Evolutionary conservation across 1,140 invertebrate species (phyloP).

Genomic region (Drosophila micromelanica): DNA sequence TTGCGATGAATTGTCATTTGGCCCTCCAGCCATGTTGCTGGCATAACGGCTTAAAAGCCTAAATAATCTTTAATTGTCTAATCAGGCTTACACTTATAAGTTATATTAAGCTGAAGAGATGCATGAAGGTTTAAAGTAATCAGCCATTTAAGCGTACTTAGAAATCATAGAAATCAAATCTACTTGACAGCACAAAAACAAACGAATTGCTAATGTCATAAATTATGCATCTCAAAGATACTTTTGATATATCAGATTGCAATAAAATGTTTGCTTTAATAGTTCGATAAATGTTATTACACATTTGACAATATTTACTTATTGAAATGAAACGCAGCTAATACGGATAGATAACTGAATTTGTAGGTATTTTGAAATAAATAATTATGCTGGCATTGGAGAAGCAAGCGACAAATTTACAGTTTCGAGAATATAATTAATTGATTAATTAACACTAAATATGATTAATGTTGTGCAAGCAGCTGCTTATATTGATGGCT

Average conservation of each 20-base stretch:
- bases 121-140: background rate
- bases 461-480: conserved; percentile 64
- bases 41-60: background rate
- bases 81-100: background rate
- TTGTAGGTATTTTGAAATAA: conserved; percentile 31
- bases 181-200: background rate
- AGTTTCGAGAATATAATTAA: conserved; percentile 74
- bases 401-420: conserved; percentile 63
- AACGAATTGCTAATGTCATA: background rate
- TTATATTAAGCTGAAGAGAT: no score
- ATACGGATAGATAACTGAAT: background rate
- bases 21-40: conserved; percentile 1
- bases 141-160: background rate
- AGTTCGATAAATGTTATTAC: background rate
- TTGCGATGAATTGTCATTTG: no score
- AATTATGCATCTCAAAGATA: background rate
- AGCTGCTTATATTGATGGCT: conserved; percentile 31
- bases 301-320: background rate
- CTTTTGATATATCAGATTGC: background rate
- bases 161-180: background rate
- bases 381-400: conserved; percentile 38
- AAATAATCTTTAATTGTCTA: background rate
- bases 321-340: background rate
- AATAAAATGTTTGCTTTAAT: background rate
- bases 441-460: conserved; percentile 72